Evolutionary conservation across 2,888 invertebrate genomes (phyloP).

Genomic region (Drosophila prostipennis): DNA sequence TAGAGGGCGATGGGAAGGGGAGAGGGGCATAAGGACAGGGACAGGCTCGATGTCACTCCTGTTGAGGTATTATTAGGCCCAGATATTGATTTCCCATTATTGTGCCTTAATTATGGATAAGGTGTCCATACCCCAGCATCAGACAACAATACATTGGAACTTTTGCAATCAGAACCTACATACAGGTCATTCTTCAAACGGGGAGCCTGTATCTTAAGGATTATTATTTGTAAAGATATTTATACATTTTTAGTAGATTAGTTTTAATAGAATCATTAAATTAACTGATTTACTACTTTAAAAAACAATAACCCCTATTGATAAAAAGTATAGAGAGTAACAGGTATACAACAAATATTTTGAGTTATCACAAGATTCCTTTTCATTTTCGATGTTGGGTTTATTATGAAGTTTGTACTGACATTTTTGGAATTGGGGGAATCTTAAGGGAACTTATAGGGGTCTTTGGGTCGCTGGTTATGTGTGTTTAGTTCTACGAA

Average conservation of each 20-base stretch:
- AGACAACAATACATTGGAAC: slow-evolving; percentile 2
- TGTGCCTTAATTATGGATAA: slow-evolving; percentile 60
- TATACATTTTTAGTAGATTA: too few species aligned
- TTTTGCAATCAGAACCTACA: background rate
- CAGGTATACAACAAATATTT: background rate
- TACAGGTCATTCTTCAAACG: background rate
- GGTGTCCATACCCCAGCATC: slow-evolving; percentile 27
- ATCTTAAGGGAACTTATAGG: too few species aligned
- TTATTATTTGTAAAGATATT: too few species aligned
- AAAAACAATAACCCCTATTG: background rate
- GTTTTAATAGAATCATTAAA: too few species aligned
- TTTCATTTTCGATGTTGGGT: too few species aligned
- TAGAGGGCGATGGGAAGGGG: background rate
- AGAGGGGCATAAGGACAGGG: background rate
- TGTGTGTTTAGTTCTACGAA: background rate
- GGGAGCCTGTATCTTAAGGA: too few species aligned
- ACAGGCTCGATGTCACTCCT: slow-evolving; percentile 27
- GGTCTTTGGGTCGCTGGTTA: too few species aligned
- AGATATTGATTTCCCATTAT: slow-evolving; percentile 72
- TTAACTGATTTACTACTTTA: too few species aligned
- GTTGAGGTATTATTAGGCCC: slow-evolving; percentile 56
- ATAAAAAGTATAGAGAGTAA: background rate
- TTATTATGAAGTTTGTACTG: too few species aligned
- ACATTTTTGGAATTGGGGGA: background rate
- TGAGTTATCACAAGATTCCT: background rate